Evolutionary conservation across 2,113 vertebrate species (phyloP), one percentile per base, ranked within the genome.

Genomic region (Erinaceus europaeus): DNA sequence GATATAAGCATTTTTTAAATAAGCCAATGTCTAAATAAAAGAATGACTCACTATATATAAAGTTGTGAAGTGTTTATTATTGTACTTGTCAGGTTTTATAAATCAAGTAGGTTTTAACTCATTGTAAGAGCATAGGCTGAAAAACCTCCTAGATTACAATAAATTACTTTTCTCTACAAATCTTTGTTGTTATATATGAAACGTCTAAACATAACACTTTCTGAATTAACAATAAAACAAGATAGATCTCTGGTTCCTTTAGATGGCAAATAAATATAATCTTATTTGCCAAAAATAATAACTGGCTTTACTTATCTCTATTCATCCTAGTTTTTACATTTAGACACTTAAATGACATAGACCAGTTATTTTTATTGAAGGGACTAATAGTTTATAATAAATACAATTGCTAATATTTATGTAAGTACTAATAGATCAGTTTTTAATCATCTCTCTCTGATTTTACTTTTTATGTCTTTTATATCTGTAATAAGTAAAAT

Each of bases 61-160:
- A 84, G 73, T 84, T 84, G 3, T 89, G 44, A 78, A 85, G 40
- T 59, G 40, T 78, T 85, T 82, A 77, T 87, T 87, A 72, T 67
- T 82, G 15, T 42, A 52, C 34, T 42, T 90, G 73, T 88, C 65
- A 61, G 68, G 25, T 86, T 90, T 86, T 80, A 78, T 79, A 90
- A 88, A 50, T 91, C 86, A 93, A 20, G 52, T 81, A 48, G n/a
- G 10, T 86, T 93, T 91, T 93, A 90, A 90, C 29, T 81, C 42
- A 90, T n/a, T 50, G 32, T 69, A 89, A 92, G 10, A 61, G 9
- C n/a, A 50, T 21, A 86, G 42, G 59, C 9, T 86, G 67, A 92
- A 86, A 79, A 48, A 77, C 23, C 17, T 72, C 48, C 44, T 76
- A 80, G 12, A 76, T 64, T 71, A 42, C 15, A 76, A 73, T 77